phyloP scores from a whole-genome alignment of 2,888 invertebrate genomes.

The Tachina lurida region DNA sequence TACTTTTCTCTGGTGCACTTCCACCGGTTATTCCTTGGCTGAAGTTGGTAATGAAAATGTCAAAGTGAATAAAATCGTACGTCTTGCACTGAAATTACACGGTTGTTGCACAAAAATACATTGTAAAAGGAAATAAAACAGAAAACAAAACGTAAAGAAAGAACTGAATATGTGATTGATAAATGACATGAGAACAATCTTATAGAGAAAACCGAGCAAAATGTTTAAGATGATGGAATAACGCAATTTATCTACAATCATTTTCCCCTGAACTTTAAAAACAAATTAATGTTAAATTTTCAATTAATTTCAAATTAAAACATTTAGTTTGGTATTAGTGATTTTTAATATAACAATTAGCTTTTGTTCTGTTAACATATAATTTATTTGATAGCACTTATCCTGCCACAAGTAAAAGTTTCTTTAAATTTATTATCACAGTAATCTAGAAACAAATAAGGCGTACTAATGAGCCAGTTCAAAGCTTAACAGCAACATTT shows the following conservation, averaged over 20 bases:
- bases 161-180: constrained; percentile 63
- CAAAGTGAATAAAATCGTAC: constrained; percentile 60
- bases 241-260: constrained; percentile 2
- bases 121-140: not conserved
- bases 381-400: constrained; percentile 9
- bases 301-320: too few species aligned
- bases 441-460: not conserved
- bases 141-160: constrained; percentile 45
- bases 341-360: not conserved
- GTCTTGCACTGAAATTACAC: constrained; percentile 55
- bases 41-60: constrained; percentile 63
- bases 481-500: constrained; percentile 41
- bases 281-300: too few species aligned
- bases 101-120: constrained; percentile 61
- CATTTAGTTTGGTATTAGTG: not conserved
- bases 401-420: not conserved
- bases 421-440: constrained; percentile 20
- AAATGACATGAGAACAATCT: constrained; percentile 57
- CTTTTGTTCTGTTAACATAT: not conserved
- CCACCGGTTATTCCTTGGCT: constrained; percentile 40
- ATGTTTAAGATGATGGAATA: not conserved
- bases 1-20: not conserved
- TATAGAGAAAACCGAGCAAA: constrained; percentile 21
- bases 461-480: constrained; percentile 42
- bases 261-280: not conserved